Percentiles rank a stretch among this genome's conserved stretches.
Conservation (phyloP, 1,140 invertebrate genomes). For the Drosophila dunni region DNA sequence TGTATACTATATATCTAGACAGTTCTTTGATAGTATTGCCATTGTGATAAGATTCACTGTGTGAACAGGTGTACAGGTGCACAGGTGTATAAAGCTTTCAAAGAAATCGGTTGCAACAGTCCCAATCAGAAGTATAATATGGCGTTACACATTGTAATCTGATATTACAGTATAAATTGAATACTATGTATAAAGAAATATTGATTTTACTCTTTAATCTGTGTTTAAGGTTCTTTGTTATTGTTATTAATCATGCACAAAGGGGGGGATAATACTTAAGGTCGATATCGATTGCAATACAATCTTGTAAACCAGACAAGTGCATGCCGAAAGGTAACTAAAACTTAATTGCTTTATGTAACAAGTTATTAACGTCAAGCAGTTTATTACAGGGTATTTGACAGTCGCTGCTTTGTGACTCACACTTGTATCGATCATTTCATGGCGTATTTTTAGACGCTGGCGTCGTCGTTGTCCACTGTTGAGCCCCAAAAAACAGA, state of each 20-base stretch:
- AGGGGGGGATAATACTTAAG: neutral
- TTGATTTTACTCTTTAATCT: neutral
- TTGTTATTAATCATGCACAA: neutral
- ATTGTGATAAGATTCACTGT: constrained; percentile 21
- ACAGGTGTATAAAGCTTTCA: constrained; percentile 8
- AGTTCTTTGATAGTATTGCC: neutral
- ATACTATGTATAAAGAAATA: neutral
- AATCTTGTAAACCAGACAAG: neutral
- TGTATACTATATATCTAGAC: neutral
- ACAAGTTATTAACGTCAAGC: neutral
- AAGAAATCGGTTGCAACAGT: neutral
- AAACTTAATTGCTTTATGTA: too few relatives aligned
- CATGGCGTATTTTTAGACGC: constrained; percentile 64
- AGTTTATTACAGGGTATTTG: constrained; percentile 17
- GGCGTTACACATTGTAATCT: constrained; percentile 3
- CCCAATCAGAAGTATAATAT: neutral
- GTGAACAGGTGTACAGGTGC: constrained; percentile 10
- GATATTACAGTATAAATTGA: neutral
- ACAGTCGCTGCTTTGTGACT: neutral
- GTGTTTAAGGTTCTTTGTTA: constrained; percentile 13
- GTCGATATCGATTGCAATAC: neutral
- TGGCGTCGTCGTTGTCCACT: constrained; percentile 57
- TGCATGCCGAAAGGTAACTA: neutral
- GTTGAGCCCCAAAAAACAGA: constrained; percentile 3
- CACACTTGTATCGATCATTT: neutral